Conservation (phyloP, 2,888 invertebrate genomes). For the Heliothis peltigera region DNA sequence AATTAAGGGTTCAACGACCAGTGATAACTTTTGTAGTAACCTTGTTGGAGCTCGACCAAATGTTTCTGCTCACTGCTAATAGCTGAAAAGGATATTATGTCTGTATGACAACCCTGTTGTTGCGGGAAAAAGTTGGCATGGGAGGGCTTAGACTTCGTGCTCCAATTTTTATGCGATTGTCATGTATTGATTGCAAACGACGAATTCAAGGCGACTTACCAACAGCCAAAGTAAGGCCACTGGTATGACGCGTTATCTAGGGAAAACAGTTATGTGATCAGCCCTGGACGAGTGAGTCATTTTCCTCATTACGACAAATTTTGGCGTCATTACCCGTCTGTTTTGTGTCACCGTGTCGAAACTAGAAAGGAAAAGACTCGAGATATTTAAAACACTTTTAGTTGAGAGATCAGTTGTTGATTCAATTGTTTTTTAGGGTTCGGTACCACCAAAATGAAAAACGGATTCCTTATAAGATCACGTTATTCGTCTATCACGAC, state of each 20-base stretch:
- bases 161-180: slow-evolving; percentile 28
- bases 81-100: slow-evolving; percentile 29
- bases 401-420: not conserved
- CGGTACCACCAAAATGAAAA: too few relatives aligned
- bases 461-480: too few relatives aligned
- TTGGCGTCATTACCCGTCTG: slow-evolving; percentile 41
- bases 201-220: slow-evolving; percentile 47
- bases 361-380: slow-evolving; percentile 5
- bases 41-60: slow-evolving; percentile 47
- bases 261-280: slow-evolving; percentile 42
- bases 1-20: slow-evolving; percentile 62
- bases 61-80: slow-evolving; percentile 34
- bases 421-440: not conserved
- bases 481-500: too few relatives aligned
- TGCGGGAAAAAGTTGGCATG: slow-evolving; percentile 23
- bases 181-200: slow-evolving; percentile 50
- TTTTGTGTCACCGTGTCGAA: slow-evolving; percentile 21
- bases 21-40: slow-evolving; percentile 51
- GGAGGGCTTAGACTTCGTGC: slow-evolving; percentile 10
- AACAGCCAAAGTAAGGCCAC: slow-evolving; percentile 43
- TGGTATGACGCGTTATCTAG: slow-evolving; percentile 47
- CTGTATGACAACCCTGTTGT: slow-evolving; percentile 13
- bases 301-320: slow-evolving; percentile 55
- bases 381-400: slow-evolving; percentile 1
- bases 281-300: slow-evolving; percentile 54